Conservation (phyloP, 2,888 invertebrate species). For the Pristionchus maxplancki region DNA sequence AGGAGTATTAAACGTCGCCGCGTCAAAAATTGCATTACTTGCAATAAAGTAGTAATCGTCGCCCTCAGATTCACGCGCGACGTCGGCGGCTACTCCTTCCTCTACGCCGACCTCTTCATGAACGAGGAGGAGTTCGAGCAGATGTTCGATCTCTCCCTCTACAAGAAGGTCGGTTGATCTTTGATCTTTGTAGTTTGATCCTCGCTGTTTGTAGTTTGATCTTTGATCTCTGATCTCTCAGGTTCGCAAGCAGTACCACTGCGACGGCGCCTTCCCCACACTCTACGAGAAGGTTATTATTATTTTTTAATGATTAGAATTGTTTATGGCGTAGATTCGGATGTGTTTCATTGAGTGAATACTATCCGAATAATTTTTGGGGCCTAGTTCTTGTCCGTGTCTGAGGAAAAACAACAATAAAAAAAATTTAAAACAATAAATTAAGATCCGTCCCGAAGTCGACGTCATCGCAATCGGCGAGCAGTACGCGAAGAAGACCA, state of each 20-base stretch:
- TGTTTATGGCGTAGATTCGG: too few relatives aligned
- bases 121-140: conserved; percentile 83
- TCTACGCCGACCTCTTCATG: conserved; percentile 86
- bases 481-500: conserved; percentile 60
- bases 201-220: conserved; percentile 75
- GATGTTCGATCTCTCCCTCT: conserved; percentile 85
- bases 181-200: background rate
- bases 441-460: conserved; percentile 60
- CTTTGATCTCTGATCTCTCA: conserved; percentile 48
- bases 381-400: background rate
- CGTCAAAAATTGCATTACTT: background rate
- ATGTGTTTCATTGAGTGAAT: background rate
- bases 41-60: background rate
- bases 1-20: background rate
- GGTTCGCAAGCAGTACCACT: conserved; percentile 76
- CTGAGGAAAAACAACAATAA: background rate
- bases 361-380: background rate
- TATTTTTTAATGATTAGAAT: background rate
- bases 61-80: conserved; percentile 82
- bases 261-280: conserved; percentile 83
- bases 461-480: conserved; percentile 74
- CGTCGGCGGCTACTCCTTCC: conserved; percentile 84
- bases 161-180: conserved; percentile 81
- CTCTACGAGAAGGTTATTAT: conserved; percentile 82
- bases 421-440: background rate